Conservation (phyloP, 2,797 vertebrate species). For the Rhinogobio ventralis region DNA sequence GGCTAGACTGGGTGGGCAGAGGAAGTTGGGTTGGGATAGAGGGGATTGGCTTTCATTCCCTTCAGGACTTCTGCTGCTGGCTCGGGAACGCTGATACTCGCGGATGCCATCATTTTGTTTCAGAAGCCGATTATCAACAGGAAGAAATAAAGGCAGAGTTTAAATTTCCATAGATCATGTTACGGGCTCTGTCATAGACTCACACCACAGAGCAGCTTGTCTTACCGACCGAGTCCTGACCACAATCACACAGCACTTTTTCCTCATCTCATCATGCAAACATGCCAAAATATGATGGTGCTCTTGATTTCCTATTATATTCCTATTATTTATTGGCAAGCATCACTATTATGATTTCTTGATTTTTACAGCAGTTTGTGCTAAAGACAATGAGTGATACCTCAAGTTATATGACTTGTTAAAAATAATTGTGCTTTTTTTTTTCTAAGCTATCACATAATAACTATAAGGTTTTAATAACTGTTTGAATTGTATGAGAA, state of each 20-base stretch:
- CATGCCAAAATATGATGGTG: neutral
- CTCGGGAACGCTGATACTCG: slow-evolving; percentile 20
- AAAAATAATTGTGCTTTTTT: neutral
- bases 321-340: neutral
- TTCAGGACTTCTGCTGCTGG: slow-evolving; percentile 47
- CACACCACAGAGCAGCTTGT: slow-evolving; percentile 15
- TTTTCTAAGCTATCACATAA: neutral
- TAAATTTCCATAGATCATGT: slow-evolving; percentile 49
- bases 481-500: neutral
- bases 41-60: slow-evolving; percentile 46
- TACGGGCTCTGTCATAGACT: slow-evolving; percentile 37
- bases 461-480: neutral
- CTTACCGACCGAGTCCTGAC: neutral
- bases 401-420: neutral
- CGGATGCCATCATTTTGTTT: slow-evolving; percentile 48
- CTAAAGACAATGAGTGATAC: neutral
- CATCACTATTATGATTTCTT: neutral
- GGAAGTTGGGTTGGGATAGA: slow-evolving; percentile 39
- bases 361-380: neutral
- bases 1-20: slow-evolving; percentile 41
- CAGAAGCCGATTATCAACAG: slow-evolving; percentile 55
- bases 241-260: neutral
- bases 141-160: slow-evolving; percentile 42
- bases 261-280: neutral
- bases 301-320: neutral